phyloP scores from a whole-genome alignment of 2,113 vertebrate species.

The Galbula dea region DNA sequence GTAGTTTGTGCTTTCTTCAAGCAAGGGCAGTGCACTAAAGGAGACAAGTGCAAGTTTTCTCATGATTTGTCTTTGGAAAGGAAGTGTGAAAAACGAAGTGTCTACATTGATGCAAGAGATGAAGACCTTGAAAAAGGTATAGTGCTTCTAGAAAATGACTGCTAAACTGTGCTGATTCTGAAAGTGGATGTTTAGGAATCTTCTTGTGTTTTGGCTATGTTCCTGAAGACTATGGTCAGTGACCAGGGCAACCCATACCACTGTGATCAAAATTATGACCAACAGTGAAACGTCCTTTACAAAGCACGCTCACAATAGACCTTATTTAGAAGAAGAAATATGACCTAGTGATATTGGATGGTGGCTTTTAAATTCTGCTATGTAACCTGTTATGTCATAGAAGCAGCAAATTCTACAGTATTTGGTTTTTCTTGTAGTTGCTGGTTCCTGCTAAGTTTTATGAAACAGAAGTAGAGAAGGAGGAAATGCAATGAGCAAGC shows the following conservation, averaged over 20 bases:
- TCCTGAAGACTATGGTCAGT: neutral
- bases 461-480: neutral
- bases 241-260: neutral
- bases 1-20: constrained; percentile 98
- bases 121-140: constrained; percentile 95
- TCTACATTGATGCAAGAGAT: constrained; percentile 94
- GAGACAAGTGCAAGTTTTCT: constrained; percentile 98
- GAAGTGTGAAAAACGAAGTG: constrained; percentile 93
- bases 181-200: neutral
- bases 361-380: neutral
- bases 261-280: rapidly evolving
- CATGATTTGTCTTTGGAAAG: constrained; percentile 94
- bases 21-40: constrained; percentile 97
- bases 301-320: neutral
- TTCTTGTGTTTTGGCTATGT: neutral
- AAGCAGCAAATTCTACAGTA: neutral
- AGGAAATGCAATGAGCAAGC: neutral
- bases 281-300: neutral
- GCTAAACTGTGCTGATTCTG: neutral
- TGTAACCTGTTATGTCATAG: rapidly evolving
- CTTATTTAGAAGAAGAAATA: neutral
- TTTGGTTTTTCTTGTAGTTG: neutral
- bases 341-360: neutral
- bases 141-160: neutral
- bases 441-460: neutral